Base-by-base conservation (phyloP, 2,113 vertebrate genomes). In the Formicarius rufipectus region DNA sequence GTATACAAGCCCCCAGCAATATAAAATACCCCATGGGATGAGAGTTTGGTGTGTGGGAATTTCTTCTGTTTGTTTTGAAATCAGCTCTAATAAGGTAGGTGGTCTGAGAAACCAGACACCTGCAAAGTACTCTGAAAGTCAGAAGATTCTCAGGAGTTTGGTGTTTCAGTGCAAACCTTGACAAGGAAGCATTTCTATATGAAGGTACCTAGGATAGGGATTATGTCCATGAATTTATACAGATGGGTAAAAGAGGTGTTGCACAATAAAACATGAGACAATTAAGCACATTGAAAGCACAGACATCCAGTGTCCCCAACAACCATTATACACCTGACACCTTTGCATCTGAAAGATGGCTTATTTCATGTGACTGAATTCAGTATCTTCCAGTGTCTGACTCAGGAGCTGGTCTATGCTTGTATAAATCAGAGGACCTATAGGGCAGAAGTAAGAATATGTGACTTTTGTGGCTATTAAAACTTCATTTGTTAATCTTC, bases 51-150 rank as follows among this genome's bases (percentile, higher is more conserved):
- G 22, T 60, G n/a, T 76, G n/a, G 25, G 28, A 92, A 83, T 59
- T 82, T 45, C 16, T 84, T 62, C n/a, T 53, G 1, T 60, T 85
- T 85, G 31, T 90, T 92, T 87, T 93, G 59, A 72, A 83, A 83
- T 83, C 14, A 15, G 9, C 15, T 80, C 20, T 55, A 78, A 42
- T 84, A 53, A 76, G 44, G 58, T 76, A 45, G 49, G 44, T 92
- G n/a, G 58, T 76, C 88, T 92, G 44, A 80, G 62, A 82, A 90
- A 58, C 25, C 10, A 33, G 52, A 52, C 20, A 62, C 35, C 66
- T 62, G 20, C 17, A 49, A 71, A 64, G 31, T 49, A 88, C 15
- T 64, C n/a, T 63, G 37, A 76, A 47, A 22, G 40, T 89, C 71
- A 82, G 47, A 89, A 40, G 9, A 33, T 83, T 90, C 63, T 90